Evolutionary conservation across 2,113 vertebrate genomes (phyloP), one percentile per base, ranked within the genome.

Genomic region (Nothocercus julius): DNA sequence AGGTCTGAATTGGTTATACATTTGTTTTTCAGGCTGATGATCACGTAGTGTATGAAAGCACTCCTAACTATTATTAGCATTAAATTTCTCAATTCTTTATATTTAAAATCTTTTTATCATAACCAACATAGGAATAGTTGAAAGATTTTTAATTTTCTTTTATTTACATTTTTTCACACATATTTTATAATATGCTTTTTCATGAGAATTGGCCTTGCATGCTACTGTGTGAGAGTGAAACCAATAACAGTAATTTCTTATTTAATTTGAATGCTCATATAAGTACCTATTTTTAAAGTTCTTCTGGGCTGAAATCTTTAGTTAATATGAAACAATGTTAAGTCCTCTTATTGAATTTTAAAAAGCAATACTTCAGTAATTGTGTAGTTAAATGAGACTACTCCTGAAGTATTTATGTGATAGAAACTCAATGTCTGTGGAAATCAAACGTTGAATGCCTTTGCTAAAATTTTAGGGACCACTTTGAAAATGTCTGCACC

Each of bases 401-500:
- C 40, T 64, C 28, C 13, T 79, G 32, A 36, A 64, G 38, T 27
- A 79, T 25, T 6, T 21, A 79, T 13, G 28, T 40, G 11, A 40
- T 7, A 24, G 30, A 22, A 13, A 42, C 8, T 34, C 54, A 40
- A 49, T 18, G 30, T 20, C 45, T 79, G 40, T 25, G 45, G 47
- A 64, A 53, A 47, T 32, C 47, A 64, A 85, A 16, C 6, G 64
- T 1, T 32, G 17, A 58, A 74, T 20, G 13, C 14, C 27, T 49
- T 19, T 16, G 7, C 6, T 28, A 78, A 59, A 49, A 63, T 38
- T 20, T 67, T 56, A 53, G 21, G 7, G 18, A 27, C 2, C 2
- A 61, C 9, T 34, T 42, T 30, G 12, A 72, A 69, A 85, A 59
- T 0, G 0, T 2, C 4, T 74, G 5, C 8, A 58, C 9, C 53